A percentile compares a stretch with the other conserved stretches of the same genome.
Evolutionary conservation across 1,140 invertebrate genomes (phyloP).

Genomic region (Hyles euphorbiae): DNA sequence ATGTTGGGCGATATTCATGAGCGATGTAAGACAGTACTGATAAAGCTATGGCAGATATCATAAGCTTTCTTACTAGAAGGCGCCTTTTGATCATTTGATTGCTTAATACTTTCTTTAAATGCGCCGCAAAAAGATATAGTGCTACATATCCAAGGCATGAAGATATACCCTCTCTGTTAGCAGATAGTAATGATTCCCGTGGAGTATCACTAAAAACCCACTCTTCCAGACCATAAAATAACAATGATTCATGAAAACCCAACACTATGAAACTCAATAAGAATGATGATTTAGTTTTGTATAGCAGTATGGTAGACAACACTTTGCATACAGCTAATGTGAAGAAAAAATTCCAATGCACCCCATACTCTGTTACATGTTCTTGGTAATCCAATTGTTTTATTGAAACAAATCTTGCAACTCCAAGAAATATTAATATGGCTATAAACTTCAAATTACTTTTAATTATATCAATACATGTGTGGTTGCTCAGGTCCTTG

Average conservation of each 20-base stretch:
- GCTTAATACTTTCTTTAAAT: constrained; percentile 79
- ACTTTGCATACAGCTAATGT: constrained; percentile 91
- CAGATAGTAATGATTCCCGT: constrained; percentile 80
- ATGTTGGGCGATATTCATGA: constrained; percentile 74
- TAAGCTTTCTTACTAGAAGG: constrained; percentile 43
- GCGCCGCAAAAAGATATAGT: constrained; percentile 86
- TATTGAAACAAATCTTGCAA: constrained; percentile 80
- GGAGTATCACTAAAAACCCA: constrained; percentile 82
- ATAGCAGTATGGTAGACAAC: constrained; percentile 78
- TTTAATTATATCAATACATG: constrained; percentile 45
- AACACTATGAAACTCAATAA: constrained; percentile 76
- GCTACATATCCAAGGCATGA: constrained; percentile 90
- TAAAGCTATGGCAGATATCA: constrained; percentile 60
- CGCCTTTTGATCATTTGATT: constrained; percentile 46
- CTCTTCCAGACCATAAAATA: constrained; percentile 79
- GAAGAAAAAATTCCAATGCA: constrained; percentile 98
- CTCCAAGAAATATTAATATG: constrained; percentile 83
- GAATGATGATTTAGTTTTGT: constrained; percentile 62
- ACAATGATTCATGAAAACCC: constrained; percentile 81
- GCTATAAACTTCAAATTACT: constrained; percentile 45
- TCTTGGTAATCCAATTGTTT: constrained; percentile 87
- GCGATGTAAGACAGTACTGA: constrained; percentile 69
- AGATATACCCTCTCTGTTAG: constrained; percentile 93
- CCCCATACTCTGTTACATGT: constrained; percentile 93
- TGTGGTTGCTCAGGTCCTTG: constrained; percentile 45